Percentiles rank a stretch among this genome's conserved stretches.
These are phyloP conservation scores for Maccullochella peelii DNA, from an alignment of 2,113 vertebrate genomes.

Conservation along the genomic window DNA sequence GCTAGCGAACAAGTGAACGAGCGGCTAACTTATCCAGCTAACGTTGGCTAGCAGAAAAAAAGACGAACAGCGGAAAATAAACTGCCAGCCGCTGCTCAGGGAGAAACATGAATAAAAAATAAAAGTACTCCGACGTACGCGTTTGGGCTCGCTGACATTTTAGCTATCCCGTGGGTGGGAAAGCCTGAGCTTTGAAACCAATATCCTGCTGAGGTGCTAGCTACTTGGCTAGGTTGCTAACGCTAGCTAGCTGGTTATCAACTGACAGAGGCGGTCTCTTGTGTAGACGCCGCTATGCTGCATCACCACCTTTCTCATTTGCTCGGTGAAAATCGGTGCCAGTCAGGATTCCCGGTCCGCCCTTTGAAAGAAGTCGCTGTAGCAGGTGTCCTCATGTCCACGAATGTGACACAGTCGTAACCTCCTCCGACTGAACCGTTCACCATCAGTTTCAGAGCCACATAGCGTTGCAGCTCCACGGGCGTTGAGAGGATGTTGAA, in stretches of 20 bases:
- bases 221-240: slow-evolving; percentile 61
- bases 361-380: slow-evolving; percentile 27
- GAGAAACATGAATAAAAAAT: neutral
- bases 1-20: slow-evolving; percentile 53
- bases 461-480: slow-evolving; percentile 40
- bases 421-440: neutral
- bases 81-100: neutral
- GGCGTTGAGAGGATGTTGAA: slow-evolving; percentile 48
- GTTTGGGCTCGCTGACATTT: slow-evolving; percentile 1
- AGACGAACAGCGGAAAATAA: neutral
- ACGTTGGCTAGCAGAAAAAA: neutral
- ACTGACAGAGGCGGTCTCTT: slow-evolving; percentile 59
- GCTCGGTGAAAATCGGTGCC: slow-evolving; percentile 63
- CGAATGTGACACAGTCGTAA: neutral
- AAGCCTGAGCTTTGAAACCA: neutral
- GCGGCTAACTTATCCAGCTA: slow-evolving; percentile 64
- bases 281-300: slow-evolving; percentile 54
- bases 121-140: neutral
- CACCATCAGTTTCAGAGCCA: slow-evolving; percentile 31
- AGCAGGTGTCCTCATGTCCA: slow-evolving; percentile 66
- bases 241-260: slow-evolving; percentile 41
- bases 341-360: slow-evolving; percentile 48
- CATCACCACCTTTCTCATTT: slow-evolving; percentile 76
- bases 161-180: neutral
- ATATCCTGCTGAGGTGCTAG: slow-evolving; percentile 34